phyloP scores from a whole-genome alignment of 2,888 invertebrate genomes.

The Dasysyrphus albostriatus region DNA sequence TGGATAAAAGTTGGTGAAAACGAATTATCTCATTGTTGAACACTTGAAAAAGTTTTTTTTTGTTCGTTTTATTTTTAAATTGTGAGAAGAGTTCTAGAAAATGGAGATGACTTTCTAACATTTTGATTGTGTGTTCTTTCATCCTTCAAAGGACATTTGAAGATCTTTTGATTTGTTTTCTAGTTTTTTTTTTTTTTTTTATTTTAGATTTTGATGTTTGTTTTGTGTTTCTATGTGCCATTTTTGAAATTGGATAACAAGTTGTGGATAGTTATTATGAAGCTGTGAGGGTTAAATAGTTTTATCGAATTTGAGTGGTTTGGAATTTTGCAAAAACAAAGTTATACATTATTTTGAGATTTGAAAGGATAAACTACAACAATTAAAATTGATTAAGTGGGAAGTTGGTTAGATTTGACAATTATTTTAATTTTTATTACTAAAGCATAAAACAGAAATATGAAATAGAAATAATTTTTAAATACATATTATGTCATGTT shows the following conservation, averaged over 20 bases:
- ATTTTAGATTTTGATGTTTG: neutral
- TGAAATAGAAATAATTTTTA: no score
- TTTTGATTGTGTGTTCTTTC: constrained; percentile 66
- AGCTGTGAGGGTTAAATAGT: constrained; percentile 52
- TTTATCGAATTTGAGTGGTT: constrained; percentile 54
- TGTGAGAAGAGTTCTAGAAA: constrained; percentile 8
- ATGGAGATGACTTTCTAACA: constrained; percentile 62
- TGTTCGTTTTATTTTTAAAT: constrained; percentile 23
- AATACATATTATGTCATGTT: no score
- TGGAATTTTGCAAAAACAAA: constrained; percentile 4
- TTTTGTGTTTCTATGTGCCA: constrained; percentile 25
- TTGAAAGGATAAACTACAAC: neutral
- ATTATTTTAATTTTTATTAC: neutral
- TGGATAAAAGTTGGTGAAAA: constrained; percentile 27
- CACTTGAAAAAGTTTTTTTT: constrained; percentile 59
- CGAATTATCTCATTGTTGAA: constrained; percentile 60
- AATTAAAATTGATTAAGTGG: neutral
- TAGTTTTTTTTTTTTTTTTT: constrained; percentile 26
- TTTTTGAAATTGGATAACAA: constrained; percentile 68
- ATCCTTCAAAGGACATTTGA: constrained; percentile 62
- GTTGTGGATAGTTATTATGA: constrained; percentile 61
- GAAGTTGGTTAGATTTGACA: neutral
- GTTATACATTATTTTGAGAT: neutral
- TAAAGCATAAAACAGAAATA: neutral
- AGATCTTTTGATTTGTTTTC: constrained; percentile 64